A percentile compares a stretch with the other conserved stretches of the same genome.
Evolutionary conservation across 2,797 vertebrate species (phyloP).

Genomic region (Parauchenoglanis punctatus): DNA sequence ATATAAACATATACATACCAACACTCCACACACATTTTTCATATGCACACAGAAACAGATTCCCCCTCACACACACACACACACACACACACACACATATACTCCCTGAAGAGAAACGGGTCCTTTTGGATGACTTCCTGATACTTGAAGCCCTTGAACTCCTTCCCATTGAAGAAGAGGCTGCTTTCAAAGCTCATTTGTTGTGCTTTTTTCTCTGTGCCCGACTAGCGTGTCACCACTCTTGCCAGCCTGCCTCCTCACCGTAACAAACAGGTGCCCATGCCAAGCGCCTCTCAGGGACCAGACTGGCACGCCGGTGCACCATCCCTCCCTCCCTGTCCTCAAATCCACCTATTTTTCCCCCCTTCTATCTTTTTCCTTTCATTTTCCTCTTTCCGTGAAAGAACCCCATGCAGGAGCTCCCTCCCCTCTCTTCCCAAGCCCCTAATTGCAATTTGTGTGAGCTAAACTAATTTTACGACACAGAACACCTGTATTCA

Average conservation of each 20-base stretch:
- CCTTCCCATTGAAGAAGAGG: constrained; percentile 68
- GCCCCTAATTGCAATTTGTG: constrained; percentile 81
- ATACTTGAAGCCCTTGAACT: constrained; percentile 72
- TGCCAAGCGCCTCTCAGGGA: constrained; percentile 66
- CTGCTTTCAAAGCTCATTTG: constrained; percentile 71
- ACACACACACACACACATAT: constrained; percentile 50
- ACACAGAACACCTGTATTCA: constrained; percentile 82
- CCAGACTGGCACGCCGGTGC: constrained; percentile 52
- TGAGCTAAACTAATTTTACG: constrained; percentile 82
- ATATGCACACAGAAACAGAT: neutral
- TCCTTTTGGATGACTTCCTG: constrained; percentile 71
- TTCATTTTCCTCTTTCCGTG: constrained; percentile 59
- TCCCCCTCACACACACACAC: constrained; percentile 35
- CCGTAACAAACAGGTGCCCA: constrained; percentile 68
- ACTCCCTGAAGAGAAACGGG: constrained; percentile 58
- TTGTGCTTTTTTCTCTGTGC: constrained; percentile 60
- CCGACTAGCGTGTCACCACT: constrained; percentile 60
- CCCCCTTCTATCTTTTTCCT: constrained; percentile 62
- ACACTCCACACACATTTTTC: constrained; percentile 40
- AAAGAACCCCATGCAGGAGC: constrained; percentile 16
- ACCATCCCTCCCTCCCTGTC: constrained; percentile 53
- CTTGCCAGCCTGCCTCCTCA: constrained; percentile 62
- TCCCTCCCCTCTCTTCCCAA: constrained; percentile 60
- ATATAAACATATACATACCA: constrained; percentile 30
- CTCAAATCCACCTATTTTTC: constrained; percentile 72